Conservation (phyloP, 2,888 invertebrate genomes). For the Sicus ferrugineus region DNA sequence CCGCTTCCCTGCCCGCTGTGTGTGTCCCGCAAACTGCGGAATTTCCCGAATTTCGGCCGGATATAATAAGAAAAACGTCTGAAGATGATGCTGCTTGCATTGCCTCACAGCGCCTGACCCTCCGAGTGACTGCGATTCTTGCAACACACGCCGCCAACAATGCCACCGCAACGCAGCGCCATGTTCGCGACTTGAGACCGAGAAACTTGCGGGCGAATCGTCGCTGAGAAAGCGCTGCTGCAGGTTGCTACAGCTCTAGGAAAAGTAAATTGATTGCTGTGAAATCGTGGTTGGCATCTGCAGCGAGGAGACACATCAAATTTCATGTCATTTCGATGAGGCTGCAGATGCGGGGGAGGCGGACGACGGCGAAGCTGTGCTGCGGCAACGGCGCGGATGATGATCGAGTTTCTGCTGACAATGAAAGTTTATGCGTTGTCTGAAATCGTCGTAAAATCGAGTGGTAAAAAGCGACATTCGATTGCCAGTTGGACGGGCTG, state of each 20-base stretch:
- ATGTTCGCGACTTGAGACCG: background rate
- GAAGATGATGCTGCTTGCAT: background rate
- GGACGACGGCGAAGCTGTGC: background rate
- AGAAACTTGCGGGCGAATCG: conserved; percentile 11
- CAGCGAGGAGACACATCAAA: conserved; percentile 2
- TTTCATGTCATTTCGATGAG: background rate
- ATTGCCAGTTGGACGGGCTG: background rate
- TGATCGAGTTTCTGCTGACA: background rate
- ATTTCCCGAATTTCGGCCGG: conserved; percentile 1
- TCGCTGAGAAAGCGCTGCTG: no score
- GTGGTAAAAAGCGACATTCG: background rate
- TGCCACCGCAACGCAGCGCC: background rate
- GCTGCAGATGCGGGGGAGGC: background rate
- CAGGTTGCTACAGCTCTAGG: conserved; percentile 7
- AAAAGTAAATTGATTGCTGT: conserved; percentile 20
- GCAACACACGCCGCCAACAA: background rate
- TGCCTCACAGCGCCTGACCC: background rate
- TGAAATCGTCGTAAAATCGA: background rate
- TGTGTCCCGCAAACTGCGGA: background rate
- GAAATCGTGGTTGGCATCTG: conserved; percentile 24
- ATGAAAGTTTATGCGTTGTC: background rate
- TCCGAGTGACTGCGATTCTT: background rate
- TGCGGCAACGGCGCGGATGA: no score
- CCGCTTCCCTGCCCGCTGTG: background rate
- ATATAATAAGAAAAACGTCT: background rate